phyloP scores from a whole-genome alignment of 1,140 invertebrate genomes.

The Heliconius nattereri region DNA sequence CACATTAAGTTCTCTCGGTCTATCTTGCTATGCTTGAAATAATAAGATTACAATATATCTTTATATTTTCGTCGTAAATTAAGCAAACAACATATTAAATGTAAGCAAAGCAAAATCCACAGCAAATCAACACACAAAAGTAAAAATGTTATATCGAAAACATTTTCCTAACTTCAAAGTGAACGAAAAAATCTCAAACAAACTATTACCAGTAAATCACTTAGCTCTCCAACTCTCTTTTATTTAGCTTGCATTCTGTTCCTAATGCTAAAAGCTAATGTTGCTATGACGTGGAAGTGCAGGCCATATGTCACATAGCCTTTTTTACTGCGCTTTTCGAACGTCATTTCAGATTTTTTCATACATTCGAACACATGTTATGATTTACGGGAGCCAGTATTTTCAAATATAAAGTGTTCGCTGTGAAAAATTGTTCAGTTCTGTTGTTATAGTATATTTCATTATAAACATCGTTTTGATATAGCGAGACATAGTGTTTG shows the following conservation, averaged over 20 bases:
- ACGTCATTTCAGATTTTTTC: slow-evolving; percentile 36
- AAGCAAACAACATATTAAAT: too few relatives aligned
- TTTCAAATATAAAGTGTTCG: neutral
- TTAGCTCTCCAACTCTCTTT: slow-evolving; percentile 18
- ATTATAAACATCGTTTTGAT: neutral
- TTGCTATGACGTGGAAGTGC: slow-evolving; percentile 40
- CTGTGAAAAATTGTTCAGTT: neutral
- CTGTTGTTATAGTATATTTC: neutral
- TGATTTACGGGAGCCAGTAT: slow-evolving; percentile 27
- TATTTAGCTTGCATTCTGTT: slow-evolving; percentile 31
- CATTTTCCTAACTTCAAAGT: neutral
- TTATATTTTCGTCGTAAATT: too few relatives aligned
- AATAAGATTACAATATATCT: too few relatives aligned
- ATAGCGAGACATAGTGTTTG: neutral
- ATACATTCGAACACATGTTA: slow-evolving; percentile 29
- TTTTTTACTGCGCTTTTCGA: slow-evolving; percentile 35
- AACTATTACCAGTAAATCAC: slow-evolving; percentile 30
- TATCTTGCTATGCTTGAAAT: too few relatives aligned
- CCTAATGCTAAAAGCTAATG: slow-evolving; percentile 46
- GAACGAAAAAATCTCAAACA: neutral
- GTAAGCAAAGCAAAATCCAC: neutral
- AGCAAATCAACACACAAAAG: neutral
- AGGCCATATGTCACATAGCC: slow-evolving; percentile 46
- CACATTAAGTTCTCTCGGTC: too few relatives aligned
- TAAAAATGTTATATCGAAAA: neutral